Conservation (phyloP, 2,113 vertebrate species). For the Taurulus bubalis region DNA sequence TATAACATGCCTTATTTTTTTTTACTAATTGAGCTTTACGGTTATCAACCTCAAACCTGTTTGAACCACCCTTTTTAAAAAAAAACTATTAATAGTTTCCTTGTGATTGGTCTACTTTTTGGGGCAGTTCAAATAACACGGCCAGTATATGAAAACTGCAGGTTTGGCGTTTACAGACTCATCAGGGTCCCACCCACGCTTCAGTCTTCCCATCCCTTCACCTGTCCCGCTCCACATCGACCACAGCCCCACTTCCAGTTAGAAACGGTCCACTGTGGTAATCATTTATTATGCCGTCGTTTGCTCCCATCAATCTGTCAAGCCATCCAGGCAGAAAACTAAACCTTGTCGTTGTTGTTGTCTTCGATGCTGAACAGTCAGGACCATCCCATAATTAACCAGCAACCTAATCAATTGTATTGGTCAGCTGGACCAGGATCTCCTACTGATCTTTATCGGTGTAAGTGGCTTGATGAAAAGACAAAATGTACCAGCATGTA, state of each 20-base stretch:
- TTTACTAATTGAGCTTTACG: background rate
- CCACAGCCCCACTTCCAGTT: conserved; percentile 2
- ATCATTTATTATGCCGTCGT: conserved; percentile 28
- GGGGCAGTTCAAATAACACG: conserved; percentile 2
- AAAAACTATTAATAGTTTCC: background rate
- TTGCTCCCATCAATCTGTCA: background rate
- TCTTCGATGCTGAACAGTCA: background rate
- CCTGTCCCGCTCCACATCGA: background rate
- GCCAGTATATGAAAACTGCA: background rate
- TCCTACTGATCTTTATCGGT: conserved; percentile 36
- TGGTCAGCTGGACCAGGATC: conserved; percentile 19
- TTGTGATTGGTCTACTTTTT: conserved; percentile 24
- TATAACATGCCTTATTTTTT: background rate
- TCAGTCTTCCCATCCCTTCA: conserved; percentile 21
- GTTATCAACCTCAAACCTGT: background rate
- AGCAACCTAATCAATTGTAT: background rate
- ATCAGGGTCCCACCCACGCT: background rate
- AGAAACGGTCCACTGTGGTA: conserved; percentile 23
- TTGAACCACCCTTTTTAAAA: background rate
- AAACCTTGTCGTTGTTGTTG: conserved; percentile 6
- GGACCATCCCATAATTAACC: conserved; percentile 12
- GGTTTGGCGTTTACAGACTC: conserved; percentile 6
- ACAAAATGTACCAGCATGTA: conserved; percentile 27
- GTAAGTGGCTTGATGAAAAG: conserved; percentile 56
- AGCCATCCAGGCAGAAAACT: conserved; percentile 34